Evolutionary conservation across 2,888 invertebrate genomes (phyloP).

Genomic region (Polyommatus icarus): DNA sequence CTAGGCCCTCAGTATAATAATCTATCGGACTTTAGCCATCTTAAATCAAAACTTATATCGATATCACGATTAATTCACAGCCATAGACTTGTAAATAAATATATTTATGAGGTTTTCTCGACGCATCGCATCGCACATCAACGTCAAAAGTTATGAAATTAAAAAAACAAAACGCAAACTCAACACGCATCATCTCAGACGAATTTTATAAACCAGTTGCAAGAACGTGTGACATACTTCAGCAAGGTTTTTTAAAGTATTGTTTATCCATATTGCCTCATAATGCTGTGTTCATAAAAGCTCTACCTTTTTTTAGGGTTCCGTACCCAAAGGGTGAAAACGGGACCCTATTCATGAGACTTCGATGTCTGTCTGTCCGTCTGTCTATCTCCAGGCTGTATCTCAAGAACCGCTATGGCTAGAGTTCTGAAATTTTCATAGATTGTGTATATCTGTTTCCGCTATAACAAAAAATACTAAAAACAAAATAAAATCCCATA

Average conservation of each 20-base stretch:
- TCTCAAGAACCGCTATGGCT: too few relatives aligned
- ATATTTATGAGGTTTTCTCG: not conserved
- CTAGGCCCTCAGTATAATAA: too few relatives aligned
- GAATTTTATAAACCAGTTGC: constrained; percentile 60
- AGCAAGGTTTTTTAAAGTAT: constrained; percentile 56
- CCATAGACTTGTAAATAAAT: not conserved
- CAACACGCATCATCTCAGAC: constrained; percentile 51
- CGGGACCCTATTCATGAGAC: too few relatives aligned
- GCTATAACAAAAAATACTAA: too few relatives aligned
- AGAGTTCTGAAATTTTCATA: too few relatives aligned
- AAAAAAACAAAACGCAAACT: constrained; percentile 39
- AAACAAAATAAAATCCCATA: too few relatives aligned
- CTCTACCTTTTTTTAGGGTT: constrained; percentile 37
- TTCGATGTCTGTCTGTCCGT: too few relatives aligned
- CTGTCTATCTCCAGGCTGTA: too few relatives aligned
- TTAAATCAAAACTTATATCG: too few relatives aligned
- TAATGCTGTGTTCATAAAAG: constrained; percentile 45
- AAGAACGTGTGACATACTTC: constrained; percentile 62
- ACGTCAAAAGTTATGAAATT: constrained; percentile 25
- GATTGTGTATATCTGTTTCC: too few relatives aligned
- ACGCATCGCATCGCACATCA: constrained; percentile 7
- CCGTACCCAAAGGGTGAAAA: too few relatives aligned
- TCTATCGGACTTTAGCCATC: too few relatives aligned
- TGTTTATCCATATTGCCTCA: constrained; percentile 57
- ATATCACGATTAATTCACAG: not conserved